These are phyloP conservation scores for Coregonus ussuriensis DNA, from an alignment of 2,797 vertebrate genomes.

Conservation along the genomic window DNA sequence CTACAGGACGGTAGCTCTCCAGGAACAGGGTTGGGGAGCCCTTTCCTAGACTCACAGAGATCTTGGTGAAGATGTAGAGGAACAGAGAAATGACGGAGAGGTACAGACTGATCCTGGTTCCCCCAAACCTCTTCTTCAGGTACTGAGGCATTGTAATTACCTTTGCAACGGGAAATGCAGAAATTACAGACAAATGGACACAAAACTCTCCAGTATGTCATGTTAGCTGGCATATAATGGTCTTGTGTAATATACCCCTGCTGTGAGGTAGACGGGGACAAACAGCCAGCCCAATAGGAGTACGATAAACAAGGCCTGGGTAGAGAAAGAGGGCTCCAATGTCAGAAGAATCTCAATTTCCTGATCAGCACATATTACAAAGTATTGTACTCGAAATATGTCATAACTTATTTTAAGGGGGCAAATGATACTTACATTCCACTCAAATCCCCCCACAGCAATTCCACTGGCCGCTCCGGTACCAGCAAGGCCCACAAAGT, in stretches of 20 bases:
- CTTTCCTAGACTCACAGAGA: conserved; percentile 79
- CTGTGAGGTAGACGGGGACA: conserved; percentile 87
- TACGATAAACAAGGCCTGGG: conserved; percentile 88
- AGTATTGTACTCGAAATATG: not conserved
- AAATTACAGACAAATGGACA: not conserved
- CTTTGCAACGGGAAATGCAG: conserved; percentile 49
- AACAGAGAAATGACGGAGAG: conserved; percentile 86
- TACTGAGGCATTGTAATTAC: conserved; percentile 93
- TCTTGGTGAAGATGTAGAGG: conserved; percentile 92
- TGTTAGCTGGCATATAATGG: not conserved
- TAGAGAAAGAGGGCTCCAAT: not conserved
- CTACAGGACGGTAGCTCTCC: no score
- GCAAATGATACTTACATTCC: conserved; percentile 79
- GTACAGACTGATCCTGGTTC: conserved; percentile 85
- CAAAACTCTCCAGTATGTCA: not conserved
- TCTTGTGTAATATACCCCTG: conserved; percentile 72
- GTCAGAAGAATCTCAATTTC: not conserved
- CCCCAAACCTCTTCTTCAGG: conserved; percentile 89
- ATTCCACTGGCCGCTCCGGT: conserved; percentile 86
- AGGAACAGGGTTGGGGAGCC: no score
- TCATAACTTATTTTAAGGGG: not conserved
- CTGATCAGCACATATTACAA: not conserved
- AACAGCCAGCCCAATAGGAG: conserved; percentile 89
- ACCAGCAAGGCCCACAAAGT: conserved; percentile 89
- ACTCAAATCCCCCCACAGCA: conserved; percentile 89